These are phyloP conservation scores for Psephotus haematonotus DNA, from an alignment of 2,113 vertebrate species.

Conservation along the genomic window DNA sequence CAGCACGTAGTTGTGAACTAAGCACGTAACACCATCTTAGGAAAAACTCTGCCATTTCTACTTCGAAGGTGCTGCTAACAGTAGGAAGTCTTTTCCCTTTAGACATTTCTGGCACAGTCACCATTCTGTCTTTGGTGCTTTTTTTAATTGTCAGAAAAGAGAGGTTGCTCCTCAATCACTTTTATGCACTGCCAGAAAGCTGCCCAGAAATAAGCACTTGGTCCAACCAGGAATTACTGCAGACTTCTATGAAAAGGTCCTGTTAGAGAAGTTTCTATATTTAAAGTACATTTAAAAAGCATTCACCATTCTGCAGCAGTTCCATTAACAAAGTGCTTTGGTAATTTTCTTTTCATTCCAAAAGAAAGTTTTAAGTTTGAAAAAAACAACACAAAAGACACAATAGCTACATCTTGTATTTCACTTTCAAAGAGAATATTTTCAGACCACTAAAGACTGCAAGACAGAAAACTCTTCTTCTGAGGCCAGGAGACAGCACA, in stretches of 20 bases:
- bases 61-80: not conserved
- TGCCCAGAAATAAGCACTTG: slow-evolving; percentile 18
- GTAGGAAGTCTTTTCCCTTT: not conserved
- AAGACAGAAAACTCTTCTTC: not conserved
- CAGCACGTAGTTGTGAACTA: not conserved
- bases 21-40: not conserved
- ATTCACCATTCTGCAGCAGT: not conserved
- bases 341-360: not conserved
- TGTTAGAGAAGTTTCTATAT: not conserved
- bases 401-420: not conserved
- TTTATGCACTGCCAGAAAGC: slow-evolving; percentile 8
- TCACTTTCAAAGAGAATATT: not conserved
- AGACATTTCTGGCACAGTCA: not conserved
- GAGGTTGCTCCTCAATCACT: slow-evolving; percentile 8
- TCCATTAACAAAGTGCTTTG: not conserved
- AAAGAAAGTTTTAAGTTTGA: not conserved
- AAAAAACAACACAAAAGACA: not conserved
- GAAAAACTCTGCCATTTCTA: not conserved
- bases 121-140: not conserved
- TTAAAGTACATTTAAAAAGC: not conserved
- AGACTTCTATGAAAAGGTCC: not conserved
- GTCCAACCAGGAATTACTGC: not conserved
- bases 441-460: not conserved
- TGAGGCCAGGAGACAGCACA: not conserved
- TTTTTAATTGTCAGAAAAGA: slow-evolving; percentile 9